Percentiles rank a stretch among this genome's conserved stretches.
Conservation (phyloP, 2,888 invertebrate genomes). For the Neoitamus cyanurus region DNA sequence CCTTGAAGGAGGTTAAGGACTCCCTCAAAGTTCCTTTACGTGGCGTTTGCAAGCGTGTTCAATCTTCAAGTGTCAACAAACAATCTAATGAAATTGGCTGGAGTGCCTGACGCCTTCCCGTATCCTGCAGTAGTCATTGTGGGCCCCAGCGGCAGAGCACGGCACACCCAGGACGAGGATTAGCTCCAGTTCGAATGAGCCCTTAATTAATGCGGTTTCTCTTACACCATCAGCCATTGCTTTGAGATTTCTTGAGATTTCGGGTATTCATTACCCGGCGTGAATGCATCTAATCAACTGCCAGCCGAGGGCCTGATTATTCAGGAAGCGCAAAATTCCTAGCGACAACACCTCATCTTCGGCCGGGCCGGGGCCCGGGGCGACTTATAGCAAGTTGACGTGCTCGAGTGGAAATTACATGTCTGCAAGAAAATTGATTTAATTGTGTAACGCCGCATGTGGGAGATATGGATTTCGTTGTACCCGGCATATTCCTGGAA, state of each 20-base stretch:
- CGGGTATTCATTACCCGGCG: neutral
- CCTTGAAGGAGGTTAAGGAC: slow-evolving; percentile 6
- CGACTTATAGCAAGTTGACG: neutral
- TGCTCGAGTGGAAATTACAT: slow-evolving; percentile 30
- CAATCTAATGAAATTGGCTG: slow-evolving; percentile 25
- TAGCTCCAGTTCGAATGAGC: neutral
- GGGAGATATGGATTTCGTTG: neutral
- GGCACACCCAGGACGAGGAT: no score
- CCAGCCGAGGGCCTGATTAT: neutral
- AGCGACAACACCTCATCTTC: neutral
- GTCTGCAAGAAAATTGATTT: slow-evolving; percentile 31
- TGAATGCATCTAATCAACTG: slow-evolving; percentile 34
- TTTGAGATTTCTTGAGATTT: slow-evolving; percentile 22
- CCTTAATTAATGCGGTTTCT: slow-evolving; percentile 27
- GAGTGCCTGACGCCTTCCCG: neutral
- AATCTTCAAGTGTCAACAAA: neutral
- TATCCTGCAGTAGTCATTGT: neutral
- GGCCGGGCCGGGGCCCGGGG: neutral
- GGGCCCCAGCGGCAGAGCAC: no score
- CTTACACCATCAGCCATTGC: neutral
- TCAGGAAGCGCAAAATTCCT: neutral
- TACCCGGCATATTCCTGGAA: neutral
- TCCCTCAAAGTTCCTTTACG: neutral
- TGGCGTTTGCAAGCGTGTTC: neutral
- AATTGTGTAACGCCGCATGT: slow-evolving; percentile 3